phyloP scores from a whole-genome alignment of 2,113 vertebrate genomes.

The Tyrannus savana region DNA sequence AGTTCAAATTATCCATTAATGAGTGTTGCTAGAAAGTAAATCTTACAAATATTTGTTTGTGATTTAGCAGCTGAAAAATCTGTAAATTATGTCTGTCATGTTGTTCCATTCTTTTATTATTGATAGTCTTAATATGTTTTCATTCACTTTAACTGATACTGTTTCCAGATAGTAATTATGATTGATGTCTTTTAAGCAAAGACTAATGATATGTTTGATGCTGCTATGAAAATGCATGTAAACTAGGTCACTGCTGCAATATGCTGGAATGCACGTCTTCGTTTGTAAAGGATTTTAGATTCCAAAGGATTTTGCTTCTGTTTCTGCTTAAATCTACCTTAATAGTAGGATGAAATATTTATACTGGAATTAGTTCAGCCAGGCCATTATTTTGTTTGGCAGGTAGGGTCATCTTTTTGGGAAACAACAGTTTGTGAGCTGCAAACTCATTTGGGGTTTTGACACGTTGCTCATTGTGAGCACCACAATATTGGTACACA shows the following conservation, averaged over 20 bases:
- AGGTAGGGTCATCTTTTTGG: neutral
- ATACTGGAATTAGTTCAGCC: neutral
- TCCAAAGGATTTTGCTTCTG: neutral
- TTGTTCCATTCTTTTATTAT: neutral
- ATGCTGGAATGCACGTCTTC: neutral
- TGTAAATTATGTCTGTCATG: neutral
- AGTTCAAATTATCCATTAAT: neutral
- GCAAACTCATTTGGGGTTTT: neutral
- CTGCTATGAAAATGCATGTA: neutral
- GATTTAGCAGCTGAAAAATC: neutral
- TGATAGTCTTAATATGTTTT: neutral
- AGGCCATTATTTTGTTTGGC: neutral
- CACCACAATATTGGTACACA: accelerated
- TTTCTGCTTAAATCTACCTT: neutral
- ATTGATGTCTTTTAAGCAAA: neutral
- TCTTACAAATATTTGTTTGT: neutral
- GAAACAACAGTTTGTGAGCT: neutral
- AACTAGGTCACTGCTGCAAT: neutral
- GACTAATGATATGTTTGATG: neutral
- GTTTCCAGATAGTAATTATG: neutral
- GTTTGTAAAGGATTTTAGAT: neutral
- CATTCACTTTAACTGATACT: neutral
- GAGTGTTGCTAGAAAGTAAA: neutral
- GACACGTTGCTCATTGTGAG: neutral
- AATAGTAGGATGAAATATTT: neutral